These are phyloP conservation scores for Varanus komodoensis DNA, from an alignment of 2,113 vertebrate genomes.

Conservation along the genomic window DNA sequence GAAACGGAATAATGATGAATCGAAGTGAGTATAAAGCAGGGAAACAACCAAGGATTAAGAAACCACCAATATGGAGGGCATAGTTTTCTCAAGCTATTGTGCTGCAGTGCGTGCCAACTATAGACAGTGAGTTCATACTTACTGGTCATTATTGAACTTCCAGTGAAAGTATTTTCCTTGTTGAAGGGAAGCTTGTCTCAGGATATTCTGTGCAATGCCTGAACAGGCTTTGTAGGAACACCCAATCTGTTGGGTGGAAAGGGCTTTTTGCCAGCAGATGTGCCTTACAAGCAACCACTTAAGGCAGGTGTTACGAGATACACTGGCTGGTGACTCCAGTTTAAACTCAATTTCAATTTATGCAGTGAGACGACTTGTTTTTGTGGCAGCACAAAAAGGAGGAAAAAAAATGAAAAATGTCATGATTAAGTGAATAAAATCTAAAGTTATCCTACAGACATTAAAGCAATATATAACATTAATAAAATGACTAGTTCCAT, in stretches of 20 bases:
- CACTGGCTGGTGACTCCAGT: neutral
- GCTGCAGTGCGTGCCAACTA: neutral
- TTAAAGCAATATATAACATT: conserved; percentile 8
- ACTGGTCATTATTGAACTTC: neutral
- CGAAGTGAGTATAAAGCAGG: too few species aligned
- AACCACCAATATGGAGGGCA: neutral
- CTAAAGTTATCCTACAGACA: neutral
- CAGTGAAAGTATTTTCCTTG: neutral
- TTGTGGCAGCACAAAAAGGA: neutral
- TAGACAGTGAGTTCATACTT: neutral
- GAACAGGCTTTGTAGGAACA: neutral
- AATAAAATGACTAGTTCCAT: conserved; percentile 23
- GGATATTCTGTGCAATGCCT: neutral
- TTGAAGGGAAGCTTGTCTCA: neutral
- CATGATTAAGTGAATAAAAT: neutral
- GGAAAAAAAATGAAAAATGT: neutral
- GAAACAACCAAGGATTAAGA: neutral
- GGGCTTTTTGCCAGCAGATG: neutral
- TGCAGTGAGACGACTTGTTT: neutral
- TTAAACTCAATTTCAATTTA: neutral
- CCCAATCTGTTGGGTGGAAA: neutral
- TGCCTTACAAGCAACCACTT: neutral
- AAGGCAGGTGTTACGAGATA: neutral
- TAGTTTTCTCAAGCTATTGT: neutral
- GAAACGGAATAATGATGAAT: neutral